These are phyloP conservation scores for Holcopasites calliopsidis DNA, from an alignment of 1,140 invertebrate species.

Conservation along the genomic window DNA sequence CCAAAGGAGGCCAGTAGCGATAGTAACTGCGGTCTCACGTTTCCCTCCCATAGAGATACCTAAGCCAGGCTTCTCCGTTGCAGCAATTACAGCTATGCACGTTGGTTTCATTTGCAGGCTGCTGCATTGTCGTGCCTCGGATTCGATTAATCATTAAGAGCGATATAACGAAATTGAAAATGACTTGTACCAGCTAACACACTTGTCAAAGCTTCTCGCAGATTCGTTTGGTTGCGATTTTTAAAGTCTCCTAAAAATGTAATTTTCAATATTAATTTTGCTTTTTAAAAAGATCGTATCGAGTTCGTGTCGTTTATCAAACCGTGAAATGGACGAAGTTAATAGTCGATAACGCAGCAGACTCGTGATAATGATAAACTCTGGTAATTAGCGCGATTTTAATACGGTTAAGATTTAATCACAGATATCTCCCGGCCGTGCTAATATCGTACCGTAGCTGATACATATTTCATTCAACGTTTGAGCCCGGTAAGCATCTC, in stretches of 20 bases:
- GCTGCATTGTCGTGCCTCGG: background rate
- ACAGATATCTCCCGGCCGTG: background rate
- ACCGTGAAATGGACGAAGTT: no score
- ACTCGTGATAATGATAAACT: background rate
- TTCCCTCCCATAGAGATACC: no score
- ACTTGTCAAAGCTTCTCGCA: no score
- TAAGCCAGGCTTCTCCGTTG: conserved; percentile 5
- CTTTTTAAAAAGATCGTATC: background rate
- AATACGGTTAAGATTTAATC: conserved; percentile 12
- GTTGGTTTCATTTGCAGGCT: conserved; percentile 2
- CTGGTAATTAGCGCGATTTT: conserved; percentile 5
- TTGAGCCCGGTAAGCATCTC: background rate
- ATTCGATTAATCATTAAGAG: background rate
- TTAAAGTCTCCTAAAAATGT: background rate
- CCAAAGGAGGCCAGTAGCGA: conserved; percentile 17
- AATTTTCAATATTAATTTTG: background rate
- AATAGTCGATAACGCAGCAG: no score
- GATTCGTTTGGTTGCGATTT: conserved; percentile 5
- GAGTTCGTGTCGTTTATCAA: background rate
- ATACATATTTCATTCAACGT: conserved; percentile 42
- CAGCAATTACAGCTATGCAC: conserved; percentile 30
- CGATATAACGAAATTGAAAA: no score
- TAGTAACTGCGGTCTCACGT: no score
- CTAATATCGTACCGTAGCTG: conserved; percentile 3
- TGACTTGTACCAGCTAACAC: no score